Conservation (phyloP, 2,113 vertebrate species). For the Paracanthobrama guichenoti region DNA sequence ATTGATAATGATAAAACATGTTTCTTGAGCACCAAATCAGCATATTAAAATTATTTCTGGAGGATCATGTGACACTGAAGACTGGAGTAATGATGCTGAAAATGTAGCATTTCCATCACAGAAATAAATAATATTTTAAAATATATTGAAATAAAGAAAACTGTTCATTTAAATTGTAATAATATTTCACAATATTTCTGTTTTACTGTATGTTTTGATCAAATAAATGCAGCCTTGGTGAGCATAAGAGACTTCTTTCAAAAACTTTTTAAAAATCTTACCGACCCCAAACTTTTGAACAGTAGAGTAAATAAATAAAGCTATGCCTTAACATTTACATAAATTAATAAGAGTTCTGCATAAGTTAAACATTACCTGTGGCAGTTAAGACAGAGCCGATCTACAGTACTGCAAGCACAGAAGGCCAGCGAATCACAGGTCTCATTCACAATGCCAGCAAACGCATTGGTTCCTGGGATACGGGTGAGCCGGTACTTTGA, state of each 20-base stretch:
- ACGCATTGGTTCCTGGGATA: constrained; percentile 94
- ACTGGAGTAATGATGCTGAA: too few relatives aligned
- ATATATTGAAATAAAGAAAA: too few relatives aligned
- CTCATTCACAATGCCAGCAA: constrained; percentile 96
- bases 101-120: too few relatives aligned
- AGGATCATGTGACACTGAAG: not conserved
- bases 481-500: constrained; percentile 92
- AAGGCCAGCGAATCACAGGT: constrained; percentile 95
- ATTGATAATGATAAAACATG: not conserved
- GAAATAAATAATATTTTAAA: too few relatives aligned
- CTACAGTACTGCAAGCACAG: constrained; percentile 97
- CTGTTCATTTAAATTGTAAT: too few relatives aligned
- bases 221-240: not conserved
- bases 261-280: not conserved
- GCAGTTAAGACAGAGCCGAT: constrained; percentile 98
- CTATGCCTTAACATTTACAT: not conserved
- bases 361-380: constrained; percentile 81
- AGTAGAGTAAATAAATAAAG: not conserved
- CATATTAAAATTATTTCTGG: not conserved
- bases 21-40: not conserved
- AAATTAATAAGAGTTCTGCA: not conserved
- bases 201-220: not conserved
- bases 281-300: not conserved
- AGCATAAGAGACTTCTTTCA: not conserved
- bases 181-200: too few relatives aligned